These are phyloP conservation scores for Orthosia cruda DNA, from an alignment of 2,888 invertebrate species.

Conservation along the genomic window DNA sequence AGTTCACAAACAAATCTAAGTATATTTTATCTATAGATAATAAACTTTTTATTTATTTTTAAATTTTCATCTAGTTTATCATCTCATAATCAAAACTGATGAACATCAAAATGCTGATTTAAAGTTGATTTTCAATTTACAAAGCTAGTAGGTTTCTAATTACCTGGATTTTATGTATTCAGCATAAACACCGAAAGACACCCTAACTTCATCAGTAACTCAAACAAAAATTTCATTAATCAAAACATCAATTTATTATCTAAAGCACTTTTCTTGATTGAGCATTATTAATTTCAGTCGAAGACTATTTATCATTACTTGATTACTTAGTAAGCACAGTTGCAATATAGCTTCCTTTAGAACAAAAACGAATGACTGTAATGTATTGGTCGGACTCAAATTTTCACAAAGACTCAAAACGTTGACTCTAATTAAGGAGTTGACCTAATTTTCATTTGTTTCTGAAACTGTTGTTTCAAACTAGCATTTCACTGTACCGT, in stretches of 20 bases:
- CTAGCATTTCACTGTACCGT: not conserved
- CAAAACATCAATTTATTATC: constrained; percentile 53
- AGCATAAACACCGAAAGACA: not conserved
- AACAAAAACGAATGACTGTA: constrained; percentile 37
- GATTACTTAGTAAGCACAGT: constrained; percentile 37
- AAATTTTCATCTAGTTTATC: too few relatives aligned
- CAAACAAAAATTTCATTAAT: constrained; percentile 54
- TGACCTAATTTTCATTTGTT: constrained; percentile 31
- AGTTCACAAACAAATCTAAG: too few relatives aligned
- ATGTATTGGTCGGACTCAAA: constrained; percentile 24
- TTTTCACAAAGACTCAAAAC: constrained; percentile 18
- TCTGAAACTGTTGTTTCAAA: constrained; percentile 3
- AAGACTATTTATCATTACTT: constrained; percentile 48
- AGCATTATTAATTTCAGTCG: constrained; percentile 34
- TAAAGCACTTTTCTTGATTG: constrained; percentile 46
- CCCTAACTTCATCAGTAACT: constrained; percentile 14
- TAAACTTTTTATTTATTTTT: too few relatives aligned
- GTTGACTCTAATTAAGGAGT: constrained; percentile 22
- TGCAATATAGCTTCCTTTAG: constrained; percentile 15
- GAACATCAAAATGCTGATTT: too few relatives aligned
- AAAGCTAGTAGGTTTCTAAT: not conserved
- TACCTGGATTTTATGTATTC: not conserved
- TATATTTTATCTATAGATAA: too few relatives aligned
- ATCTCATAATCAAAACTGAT: too few relatives aligned
- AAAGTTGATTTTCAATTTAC: too few relatives aligned